Evolutionary conservation across 2,797 vertebrate species (phyloP), one percentile per base, ranked within the genome.

Genomic region (Tragopan temminckii): DNA sequence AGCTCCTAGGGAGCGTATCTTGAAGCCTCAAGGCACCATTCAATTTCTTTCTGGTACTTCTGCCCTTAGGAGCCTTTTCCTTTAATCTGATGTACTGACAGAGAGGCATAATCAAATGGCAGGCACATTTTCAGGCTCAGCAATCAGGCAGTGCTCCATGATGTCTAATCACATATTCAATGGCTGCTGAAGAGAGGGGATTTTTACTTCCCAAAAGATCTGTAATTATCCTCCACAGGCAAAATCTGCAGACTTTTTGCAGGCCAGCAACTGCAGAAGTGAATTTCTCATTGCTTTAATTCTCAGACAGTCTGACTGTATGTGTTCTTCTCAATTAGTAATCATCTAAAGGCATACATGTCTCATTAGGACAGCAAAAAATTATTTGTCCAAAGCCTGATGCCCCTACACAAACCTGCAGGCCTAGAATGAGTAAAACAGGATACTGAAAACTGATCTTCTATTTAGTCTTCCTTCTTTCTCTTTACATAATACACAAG

Each of bases 121-220:
- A 63, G 55, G 63, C 50, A 70, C 59, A 86, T 88, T 93, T 88
- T 91, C 70, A 74, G 70, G 67, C 78, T 91, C 40, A 76, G 70
- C 43, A 84, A 59, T 71, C 48, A 81, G 33, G 40, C 67, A 81
- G 61, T 59, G 52, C 52, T 70, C 80, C 55, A n/a, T 64, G 57
- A 86, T 58, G 76, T 21, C 57, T 80, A 93, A 79, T 81, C 67
- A 84, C 31, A 81, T n/a, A 58, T 70, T 84, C 40, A 74, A 31
- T 21, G 40, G 67, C 78, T 91, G 75, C 42, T 82, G 68, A 94
- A 93, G 38, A 90, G 9, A 79, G 6, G 3, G 16, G 9, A 77
- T 77, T 74, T 94, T 86, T 70, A 57, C 62, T 84, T 89, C 43
- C 59, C 57, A 38, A 14, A 89, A 72, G 42, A 77, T 50, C 43